Conservation (phyloP, 2,797 vertebrate species). For the Gila robusta region DNA sequence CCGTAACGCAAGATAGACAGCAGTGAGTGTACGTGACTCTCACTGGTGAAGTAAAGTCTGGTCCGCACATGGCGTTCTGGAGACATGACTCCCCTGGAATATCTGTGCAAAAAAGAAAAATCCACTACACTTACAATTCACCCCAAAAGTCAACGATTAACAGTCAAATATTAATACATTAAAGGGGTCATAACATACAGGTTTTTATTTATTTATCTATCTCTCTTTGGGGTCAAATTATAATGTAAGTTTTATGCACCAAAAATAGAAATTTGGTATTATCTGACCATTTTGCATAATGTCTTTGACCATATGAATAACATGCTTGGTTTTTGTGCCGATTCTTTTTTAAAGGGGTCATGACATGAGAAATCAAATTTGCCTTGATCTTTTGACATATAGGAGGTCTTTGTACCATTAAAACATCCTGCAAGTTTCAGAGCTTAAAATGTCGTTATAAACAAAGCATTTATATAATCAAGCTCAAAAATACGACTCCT, state of each 20-base stretch:
- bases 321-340: not conserved
- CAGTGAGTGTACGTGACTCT: slow-evolving; percentile 90
- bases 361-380: no score
- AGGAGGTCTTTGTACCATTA: no score
- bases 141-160: not conserved
- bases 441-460: no score
- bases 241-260: not conserved
- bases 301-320: not conserved
- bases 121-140: not conserved
- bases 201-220: not conserved
- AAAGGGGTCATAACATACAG: not conserved
- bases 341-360: not conserved
- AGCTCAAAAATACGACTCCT: no score
- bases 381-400: no score
- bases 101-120: slow-evolving; percentile 72
- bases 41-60: slow-evolving; percentile 90
- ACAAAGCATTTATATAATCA: no score
- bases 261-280: not conserved
- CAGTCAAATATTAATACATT: not conserved
- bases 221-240: not conserved
- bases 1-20: slow-evolving; percentile 88
- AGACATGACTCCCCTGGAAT: slow-evolving; percentile 90
- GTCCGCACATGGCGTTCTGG: slow-evolving; percentile 91
- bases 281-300: not conserved
- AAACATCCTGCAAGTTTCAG: no score